These are phyloP conservation scores for Clanis bilineata DNA, from an alignment of 2,888 invertebrate species.

Conservation along the genomic window DNA sequence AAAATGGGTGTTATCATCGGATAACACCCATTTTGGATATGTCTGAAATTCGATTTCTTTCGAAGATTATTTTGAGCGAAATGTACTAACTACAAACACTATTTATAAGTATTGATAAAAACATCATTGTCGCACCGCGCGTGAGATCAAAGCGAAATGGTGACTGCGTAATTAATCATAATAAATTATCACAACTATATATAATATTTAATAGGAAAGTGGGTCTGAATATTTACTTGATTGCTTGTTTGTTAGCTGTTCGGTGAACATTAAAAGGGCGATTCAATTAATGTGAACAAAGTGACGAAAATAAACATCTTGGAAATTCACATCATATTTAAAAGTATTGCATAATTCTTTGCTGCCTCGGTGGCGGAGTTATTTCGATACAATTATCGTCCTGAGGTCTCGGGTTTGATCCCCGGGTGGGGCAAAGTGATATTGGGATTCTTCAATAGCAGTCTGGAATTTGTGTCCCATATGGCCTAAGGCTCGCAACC, in stretches of 20 bases:
- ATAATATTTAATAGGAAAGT: slow-evolving; percentile 8
- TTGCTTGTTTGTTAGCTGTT: neutral
- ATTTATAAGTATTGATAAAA: neutral
- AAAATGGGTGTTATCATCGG: too few relatives aligned
- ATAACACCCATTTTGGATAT: too few relatives aligned
- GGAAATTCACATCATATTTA: neutral
- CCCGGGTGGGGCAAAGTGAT: too few relatives aligned
- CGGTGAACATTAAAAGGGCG: neutral
- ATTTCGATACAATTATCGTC: too few relatives aligned
- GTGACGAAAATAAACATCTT: neutral
- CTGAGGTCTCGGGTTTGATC: too few relatives aligned
- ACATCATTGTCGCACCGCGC: neutral
- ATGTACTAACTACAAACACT: neutral
- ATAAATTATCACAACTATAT: neutral
- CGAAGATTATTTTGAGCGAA: too few relatives aligned
- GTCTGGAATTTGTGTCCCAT: too few relatives aligned
- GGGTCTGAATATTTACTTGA: neutral
- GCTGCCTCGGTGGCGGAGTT: too few relatives aligned
- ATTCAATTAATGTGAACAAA: neutral
- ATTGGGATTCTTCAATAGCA: too few relatives aligned
- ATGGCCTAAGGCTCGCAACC: too few relatives aligned
- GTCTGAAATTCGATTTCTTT: too few relatives aligned
- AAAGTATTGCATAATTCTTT: neutral
- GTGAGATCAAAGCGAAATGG: neutral
- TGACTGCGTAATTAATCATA: neutral